These are phyloP conservation scores for Sebastes iracundus DNA, from an alignment of 2,797 vertebrate species.

Conservation along the genomic window DNA sequence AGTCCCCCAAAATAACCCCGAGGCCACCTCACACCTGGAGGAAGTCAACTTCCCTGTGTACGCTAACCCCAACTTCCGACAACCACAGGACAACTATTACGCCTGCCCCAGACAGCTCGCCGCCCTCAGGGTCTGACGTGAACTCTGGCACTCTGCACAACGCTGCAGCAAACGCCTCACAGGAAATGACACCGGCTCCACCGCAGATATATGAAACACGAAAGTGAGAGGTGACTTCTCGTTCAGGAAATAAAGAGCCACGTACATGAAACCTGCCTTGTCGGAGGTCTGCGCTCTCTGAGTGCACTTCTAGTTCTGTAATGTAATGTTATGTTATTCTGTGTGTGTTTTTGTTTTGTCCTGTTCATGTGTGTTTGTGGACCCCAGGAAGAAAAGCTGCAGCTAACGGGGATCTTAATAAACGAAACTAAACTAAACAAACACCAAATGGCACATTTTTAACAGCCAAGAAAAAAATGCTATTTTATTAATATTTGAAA, in stretches of 20 bases:
- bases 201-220: neutral
- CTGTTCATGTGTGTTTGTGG: too few species aligned
- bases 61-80: conserved; percentile 64
- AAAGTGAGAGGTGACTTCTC: neutral
- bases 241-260: neutral
- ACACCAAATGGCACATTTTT: conserved; percentile 45
- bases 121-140: conserved; percentile 26
- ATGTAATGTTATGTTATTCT: too few species aligned
- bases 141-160: neutral
- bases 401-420: too few species aligned
- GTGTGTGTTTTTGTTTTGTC: neutral
- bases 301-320: too few species aligned
- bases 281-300: too few species aligned
- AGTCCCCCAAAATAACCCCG: conserved; percentile 42
- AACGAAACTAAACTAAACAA: neutral
- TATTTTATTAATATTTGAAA: conserved; percentile 97
- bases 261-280: too few species aligned
- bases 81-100: conserved; percentile 74
- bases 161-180: neutral
- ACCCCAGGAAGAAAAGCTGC: too few species aligned
- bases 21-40: conserved; percentile 58
- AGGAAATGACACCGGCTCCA: neutral
- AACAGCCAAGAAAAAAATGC: conserved; percentile 95
- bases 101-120: conserved; percentile 67
- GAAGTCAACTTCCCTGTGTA: conserved; percentile 69